Evolutionary conservation across 2,113 vertebrate species (phyloP).

Genomic region (Chiloscyllium plagiosum): DNA sequence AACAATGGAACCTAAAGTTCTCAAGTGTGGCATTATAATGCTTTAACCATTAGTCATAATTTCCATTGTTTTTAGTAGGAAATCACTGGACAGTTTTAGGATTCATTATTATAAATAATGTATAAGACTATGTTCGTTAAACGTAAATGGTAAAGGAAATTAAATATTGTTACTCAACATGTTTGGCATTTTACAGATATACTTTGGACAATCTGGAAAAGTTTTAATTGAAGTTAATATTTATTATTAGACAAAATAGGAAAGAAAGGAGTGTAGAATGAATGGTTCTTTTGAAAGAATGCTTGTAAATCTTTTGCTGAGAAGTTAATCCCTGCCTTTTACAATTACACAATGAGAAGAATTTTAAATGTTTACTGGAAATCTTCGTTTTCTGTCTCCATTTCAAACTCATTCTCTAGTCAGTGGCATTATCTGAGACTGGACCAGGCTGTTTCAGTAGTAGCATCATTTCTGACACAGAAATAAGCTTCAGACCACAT

Average conservation of each 20-base stretch:
- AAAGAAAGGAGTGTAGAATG: background rate
- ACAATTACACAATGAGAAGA: background rate
- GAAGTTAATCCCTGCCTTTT: background rate
- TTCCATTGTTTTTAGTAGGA: background rate
- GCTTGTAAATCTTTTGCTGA: background rate
- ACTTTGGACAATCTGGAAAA: background rate
- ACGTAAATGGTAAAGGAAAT: background rate
- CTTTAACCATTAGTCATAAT: background rate
- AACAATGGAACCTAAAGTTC: background rate
- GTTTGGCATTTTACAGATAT: background rate
- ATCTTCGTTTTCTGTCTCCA: background rate
- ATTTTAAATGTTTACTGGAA: background rate
- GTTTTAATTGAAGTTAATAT: background rate
- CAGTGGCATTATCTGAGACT: background rate
- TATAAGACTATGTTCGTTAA: background rate
- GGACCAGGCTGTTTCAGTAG: background rate
- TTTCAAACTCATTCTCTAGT: background rate
- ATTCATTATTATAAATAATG: background rate
- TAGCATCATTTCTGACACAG: background rate
- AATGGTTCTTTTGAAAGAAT: background rate
- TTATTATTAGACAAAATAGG: background rate
- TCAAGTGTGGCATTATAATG: background rate
- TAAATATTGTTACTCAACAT: background rate
- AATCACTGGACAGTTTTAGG: background rate
- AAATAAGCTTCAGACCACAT: background rate